These are phyloP conservation scores for Palythoa grandis DNA, from an alignment of 92 coral and sea anemone species.

Conservation along the genomic window DNA sequence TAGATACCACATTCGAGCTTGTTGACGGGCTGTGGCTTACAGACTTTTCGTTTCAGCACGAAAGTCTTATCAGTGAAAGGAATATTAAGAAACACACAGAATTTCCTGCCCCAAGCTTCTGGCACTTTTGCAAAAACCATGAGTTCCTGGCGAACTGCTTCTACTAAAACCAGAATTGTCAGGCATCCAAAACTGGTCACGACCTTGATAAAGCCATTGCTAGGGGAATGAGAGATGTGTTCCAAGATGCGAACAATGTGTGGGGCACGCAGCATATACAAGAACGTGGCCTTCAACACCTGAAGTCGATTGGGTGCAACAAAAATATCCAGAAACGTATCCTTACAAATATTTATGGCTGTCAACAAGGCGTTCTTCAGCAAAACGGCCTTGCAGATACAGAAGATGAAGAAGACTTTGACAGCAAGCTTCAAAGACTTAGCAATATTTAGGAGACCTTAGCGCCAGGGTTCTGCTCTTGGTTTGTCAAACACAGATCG, in stretches of 20 bases:
- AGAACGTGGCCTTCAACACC: conserved; percentile 50
- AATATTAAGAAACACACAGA: conserved; percentile 57
- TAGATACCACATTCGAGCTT: conserved; percentile 71
- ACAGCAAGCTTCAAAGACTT: conserved; percentile 47
- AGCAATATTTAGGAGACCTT: conserved; percentile 45
- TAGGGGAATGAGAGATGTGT: conserved; percentile 60
- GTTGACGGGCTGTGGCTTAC: no score
- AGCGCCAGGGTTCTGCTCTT: conserved; percentile 53
- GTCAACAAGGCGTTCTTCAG: conserved; percentile 46
- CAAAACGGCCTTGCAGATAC: conserved; percentile 65
- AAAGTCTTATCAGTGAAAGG: conserved; percentile 51
- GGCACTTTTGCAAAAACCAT: conserved; percentile 54
- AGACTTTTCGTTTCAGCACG: conserved; percentile 61
- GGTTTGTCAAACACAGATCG: conserved; percentile 27
- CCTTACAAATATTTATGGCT: conserved; percentile 57
- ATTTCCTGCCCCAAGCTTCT: conserved; percentile 68
- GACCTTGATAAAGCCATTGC: conserved; percentile 66
- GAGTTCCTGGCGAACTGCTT: conserved; percentile 55
- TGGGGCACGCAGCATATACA: conserved; percentile 55
- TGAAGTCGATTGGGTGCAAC: conserved; percentile 53
- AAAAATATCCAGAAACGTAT: conserved; percentile 28
- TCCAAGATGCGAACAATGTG: conserved; percentile 52
- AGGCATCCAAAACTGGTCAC: conserved; percentile 68
- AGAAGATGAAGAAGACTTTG: conserved; percentile 55
- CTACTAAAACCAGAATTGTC: conserved; percentile 65